These are phyloP conservation scores for Harmothoe impar DNA, from an alignment of 2,888 invertebrate species.

Conservation along the genomic window DNA sequence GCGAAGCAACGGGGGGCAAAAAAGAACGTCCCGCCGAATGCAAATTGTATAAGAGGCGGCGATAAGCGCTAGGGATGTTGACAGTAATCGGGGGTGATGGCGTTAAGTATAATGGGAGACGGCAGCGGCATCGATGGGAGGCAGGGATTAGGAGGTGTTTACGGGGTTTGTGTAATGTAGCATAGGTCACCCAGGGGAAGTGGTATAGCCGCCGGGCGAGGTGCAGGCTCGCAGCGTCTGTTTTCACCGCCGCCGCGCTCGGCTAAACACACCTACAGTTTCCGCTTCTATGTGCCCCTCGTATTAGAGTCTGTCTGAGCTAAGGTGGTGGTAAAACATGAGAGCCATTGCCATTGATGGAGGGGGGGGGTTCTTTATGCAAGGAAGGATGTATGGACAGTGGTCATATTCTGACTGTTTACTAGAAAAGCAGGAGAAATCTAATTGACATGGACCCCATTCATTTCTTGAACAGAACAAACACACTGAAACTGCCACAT, in stretches of 20 bases:
- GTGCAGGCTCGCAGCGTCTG: no score
- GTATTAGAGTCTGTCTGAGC: no score
- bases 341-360: no score
- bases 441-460: no score
- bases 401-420: no score
- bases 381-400: no score
- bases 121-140: conserved; percentile 37
- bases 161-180: conserved; percentile 45
- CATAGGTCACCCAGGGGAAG: conserved; percentile 21
- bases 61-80: conserved; percentile 16
- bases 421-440: no score
- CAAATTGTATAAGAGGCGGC: conserved; percentile 52
- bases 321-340: no score
- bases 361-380: no score
- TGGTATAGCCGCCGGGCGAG: not conserved
- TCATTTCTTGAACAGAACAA: no score
- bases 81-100: conserved; percentile 47
- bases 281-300: no score
- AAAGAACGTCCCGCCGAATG: conserved; percentile 35
- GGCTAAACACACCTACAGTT: not conserved
- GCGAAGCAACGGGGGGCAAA: not conserved
- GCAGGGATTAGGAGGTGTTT: conserved; percentile 29
- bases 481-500: no score
- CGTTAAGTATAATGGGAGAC: conserved; percentile 50
- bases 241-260: not conserved